These are phyloP conservation scores for Thalassarche chlororhynchos DNA, from an alignment of 2,113 vertebrate species.

Conservation along the genomic window DNA sequence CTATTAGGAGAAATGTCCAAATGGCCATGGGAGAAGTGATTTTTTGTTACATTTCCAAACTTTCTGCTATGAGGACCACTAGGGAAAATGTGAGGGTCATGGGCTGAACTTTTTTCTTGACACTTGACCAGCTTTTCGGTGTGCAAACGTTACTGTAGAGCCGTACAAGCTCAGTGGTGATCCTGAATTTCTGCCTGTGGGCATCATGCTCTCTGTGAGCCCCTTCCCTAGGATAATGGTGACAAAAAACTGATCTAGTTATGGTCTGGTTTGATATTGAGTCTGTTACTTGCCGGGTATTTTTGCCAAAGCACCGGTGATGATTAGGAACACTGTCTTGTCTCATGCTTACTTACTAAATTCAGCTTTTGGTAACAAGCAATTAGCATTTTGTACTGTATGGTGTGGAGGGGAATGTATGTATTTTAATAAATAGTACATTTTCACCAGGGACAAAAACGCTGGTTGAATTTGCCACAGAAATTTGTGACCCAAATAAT, in stretches of 20 bases:
- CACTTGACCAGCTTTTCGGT: not conserved
- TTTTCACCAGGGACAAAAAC: not conserved
- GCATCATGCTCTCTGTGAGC: not conserved
- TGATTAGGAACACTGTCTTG: not conserved
- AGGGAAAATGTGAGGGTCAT: not conserved
- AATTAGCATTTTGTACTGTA: not conserved
- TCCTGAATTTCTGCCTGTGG: not conserved
- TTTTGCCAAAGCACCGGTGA: not conserved
- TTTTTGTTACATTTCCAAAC: not conserved
- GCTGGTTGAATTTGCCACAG: not conserved
- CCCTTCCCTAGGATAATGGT: not conserved
- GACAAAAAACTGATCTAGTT: not conserved
- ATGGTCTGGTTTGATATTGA: not conserved
- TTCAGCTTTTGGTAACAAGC: not conserved
- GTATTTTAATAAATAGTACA: not conserved
- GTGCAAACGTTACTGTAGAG: not conserved
- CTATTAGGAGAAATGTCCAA: not conserved
- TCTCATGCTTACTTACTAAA: not conserved
- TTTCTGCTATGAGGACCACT: not conserved
- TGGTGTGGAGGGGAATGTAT: not conserved
- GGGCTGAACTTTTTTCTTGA: not conserved
- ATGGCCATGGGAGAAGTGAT: fast-evolving
- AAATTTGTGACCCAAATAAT: not conserved
- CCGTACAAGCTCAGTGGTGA: not conserved
- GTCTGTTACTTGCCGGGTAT: not conserved